These are phyloP conservation scores for Sarcophaga rosellei DNA, from an alignment of 2,888 invertebrate genomes.

Conservation along the genomic window DNA sequence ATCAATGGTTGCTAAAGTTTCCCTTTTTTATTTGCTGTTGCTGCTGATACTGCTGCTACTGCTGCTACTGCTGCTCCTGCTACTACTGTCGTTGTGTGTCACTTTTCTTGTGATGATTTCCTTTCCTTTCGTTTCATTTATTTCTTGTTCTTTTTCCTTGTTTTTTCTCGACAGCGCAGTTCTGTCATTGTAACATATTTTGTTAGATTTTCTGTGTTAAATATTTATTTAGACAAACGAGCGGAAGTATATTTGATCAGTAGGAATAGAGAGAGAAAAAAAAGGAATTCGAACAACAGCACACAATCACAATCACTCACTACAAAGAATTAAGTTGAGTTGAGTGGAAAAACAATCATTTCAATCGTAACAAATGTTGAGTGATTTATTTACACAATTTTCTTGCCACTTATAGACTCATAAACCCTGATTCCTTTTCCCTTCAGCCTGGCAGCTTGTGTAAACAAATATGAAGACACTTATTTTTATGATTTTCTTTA, in stretches of 20 bases:
- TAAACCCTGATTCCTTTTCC: too few species aligned
- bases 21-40: background rate
- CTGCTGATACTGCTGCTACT: too few species aligned
- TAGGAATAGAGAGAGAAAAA: background rate
- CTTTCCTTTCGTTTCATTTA: too few species aligned
- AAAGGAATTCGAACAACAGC: background rate
- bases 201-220: constrained; percentile 74
- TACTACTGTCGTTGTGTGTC: constrained; percentile 1
- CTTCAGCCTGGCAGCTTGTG: background rate
- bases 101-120: constrained; percentile 5
- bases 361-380: constrained; percentile 56
- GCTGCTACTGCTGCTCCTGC: too few species aligned
- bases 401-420: constrained; percentile 13
- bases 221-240: constrained; percentile 77
- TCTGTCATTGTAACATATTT: constrained; percentile 63
- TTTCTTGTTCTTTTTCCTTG: background rate
- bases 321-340: background rate
- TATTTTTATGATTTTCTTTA: constrained; percentile 28
- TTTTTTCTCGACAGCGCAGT: constrained; percentile 7
- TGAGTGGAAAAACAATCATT: constrained; percentile 38
- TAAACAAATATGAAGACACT: constrained; percentile 26
- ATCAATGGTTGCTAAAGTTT: constrained; percentile 40
- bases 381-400: constrained; percentile 65
- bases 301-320: constrained; percentile 5
- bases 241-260: constrained; percentile 74